phyloP scores from a whole-genome alignment of 2,888 invertebrate genomes.

The Morpho deidamia region DNA sequence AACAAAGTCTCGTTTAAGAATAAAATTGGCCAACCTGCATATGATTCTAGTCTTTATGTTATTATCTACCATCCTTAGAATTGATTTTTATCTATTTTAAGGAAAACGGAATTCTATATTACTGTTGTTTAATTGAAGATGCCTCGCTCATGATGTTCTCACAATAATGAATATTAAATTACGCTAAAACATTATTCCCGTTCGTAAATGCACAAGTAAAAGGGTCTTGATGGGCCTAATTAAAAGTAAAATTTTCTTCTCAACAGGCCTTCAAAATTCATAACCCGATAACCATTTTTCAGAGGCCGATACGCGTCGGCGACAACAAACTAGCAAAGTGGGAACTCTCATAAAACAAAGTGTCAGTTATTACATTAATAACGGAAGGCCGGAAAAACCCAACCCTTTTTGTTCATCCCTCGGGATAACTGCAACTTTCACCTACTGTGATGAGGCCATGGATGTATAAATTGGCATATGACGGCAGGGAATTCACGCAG shows the following conservation, averaged over 20 bases:
- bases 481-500: neutral
- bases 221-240: neutral
- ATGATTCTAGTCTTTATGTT: no score
- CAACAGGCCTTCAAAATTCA: slow-evolving; percentile 22
- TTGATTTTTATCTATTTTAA: no score
- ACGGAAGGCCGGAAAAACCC: slow-evolving; percentile 57
- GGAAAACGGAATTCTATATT: no score
- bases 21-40: no score
- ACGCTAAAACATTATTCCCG: no score
- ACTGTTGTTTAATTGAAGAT: no score
- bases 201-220: neutral
- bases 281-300: slow-evolving; percentile 10
- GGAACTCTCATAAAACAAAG: slow-evolving; percentile 71
- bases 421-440: slow-evolving; percentile 36
- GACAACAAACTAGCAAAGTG: slow-evolving; percentile 51
- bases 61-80: no score
- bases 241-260: no score
- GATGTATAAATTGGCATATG: slow-evolving; percentile 16
- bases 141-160: no score
- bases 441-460: slow-evolving; percentile 23
- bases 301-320: slow-evolving; percentile 11
- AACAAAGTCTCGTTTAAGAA: no score
- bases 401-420: slow-evolving; percentile 67
- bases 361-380: slow-evolving; percentile 76
- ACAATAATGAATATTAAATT: no score